Evolutionary conservation across 2,113 vertebrate genomes (phyloP), one percentile per base, ranked within the genome.

Genomic region (Crypturellus undulatus): DNA sequence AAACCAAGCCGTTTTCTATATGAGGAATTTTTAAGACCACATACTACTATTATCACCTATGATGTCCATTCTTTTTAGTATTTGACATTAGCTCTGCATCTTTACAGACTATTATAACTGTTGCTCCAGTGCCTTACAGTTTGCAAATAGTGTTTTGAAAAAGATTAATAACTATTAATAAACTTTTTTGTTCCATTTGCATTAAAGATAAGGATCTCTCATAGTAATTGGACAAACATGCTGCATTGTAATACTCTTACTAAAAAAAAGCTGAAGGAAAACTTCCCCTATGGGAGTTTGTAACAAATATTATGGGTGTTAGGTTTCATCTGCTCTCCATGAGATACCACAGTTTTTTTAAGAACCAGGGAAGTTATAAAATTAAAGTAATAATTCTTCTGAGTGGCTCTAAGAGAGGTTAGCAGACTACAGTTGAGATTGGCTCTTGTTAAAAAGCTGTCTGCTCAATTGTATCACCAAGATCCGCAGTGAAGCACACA

Each of bases 321-420:
- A 75, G 68, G 64, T 82, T 94, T 94, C 68, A 85, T 85, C 63
- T 8, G 15, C 51, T 85, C n/a, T 71, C 40, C 8, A 6, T 81
- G 79, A 95, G 51, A 60, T 89, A 63, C 71, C 42, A 36, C 18
- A 59, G 38, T 26, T 77, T 87, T 96, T 54, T 91, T 72, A 92
- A 93, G 87, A 87, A 80, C 47, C 15, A 13, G 24, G 16, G 32
- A 86, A 94, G 42, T 38, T 83, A 36, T 47, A 71, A 88, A 96
- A 94, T 92, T 80, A 88, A 92, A 95, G 91, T 51, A 83, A 90
- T 94, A 89, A 83, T 97, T 95, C 87, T 94, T 94, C 47, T 71
- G 68, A 64, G 76, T 54, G 10, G 8, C 59, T 91, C 8, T 84
- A 43, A 26, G 51, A 52, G 42, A 91, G 34, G 87, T 88, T 90